Evolutionary conservation across 2,888 invertebrate species (phyloP), one percentile per base, ranked within the genome.

Genomic region (Lasioglossum villosulum): DNA sequence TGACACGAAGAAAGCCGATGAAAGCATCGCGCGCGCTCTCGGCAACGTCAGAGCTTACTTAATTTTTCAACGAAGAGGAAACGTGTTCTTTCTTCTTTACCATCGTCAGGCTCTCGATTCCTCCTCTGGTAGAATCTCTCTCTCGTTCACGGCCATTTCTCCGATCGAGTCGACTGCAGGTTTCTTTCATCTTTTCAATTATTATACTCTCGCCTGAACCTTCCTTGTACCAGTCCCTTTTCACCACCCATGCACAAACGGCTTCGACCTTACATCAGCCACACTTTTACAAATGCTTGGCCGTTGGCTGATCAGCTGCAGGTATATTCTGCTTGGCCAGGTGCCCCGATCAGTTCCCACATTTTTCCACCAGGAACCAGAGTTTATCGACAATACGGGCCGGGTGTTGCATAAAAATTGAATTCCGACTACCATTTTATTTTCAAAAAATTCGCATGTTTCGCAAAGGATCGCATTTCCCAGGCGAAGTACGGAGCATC

Each of bases 241-340:
- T 68, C 68, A 75, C 23, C 75, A 59, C 70, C 80, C 79, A 72
- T 75, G 34, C 52, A 63, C 39, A 74, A 45, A 37, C 45, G 8
- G 30, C 45, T 66, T 72, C 75, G 75, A 86, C 83, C 73, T 84
- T 72, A 34, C 34, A 72, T 45, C 75, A 56, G 48, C 66, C 79
- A 76, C 75, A 48, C 70, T 70, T 80, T 76, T 75, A 48, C n/a
- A 14, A 59, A 66, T 75, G 27, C 39, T 2, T 39, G n/a, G 30
- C 73, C 27, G 70, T 39, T 34, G 66, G 34, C 59, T 73, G 78
- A 72, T 42, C 78, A 42, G 39, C 2, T 42, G 48, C 37, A n/a
- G 74, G 74, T 59, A 30, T 72, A 84, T 78, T 80, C 78, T 56
- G 80, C 84, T 72, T 80, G n/a, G n/a, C 68, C 68, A 39, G n/a